Base-by-base conservation (phyloP, 2,797 vertebrate species). In the Limnodromus scolopaceus region DNA sequence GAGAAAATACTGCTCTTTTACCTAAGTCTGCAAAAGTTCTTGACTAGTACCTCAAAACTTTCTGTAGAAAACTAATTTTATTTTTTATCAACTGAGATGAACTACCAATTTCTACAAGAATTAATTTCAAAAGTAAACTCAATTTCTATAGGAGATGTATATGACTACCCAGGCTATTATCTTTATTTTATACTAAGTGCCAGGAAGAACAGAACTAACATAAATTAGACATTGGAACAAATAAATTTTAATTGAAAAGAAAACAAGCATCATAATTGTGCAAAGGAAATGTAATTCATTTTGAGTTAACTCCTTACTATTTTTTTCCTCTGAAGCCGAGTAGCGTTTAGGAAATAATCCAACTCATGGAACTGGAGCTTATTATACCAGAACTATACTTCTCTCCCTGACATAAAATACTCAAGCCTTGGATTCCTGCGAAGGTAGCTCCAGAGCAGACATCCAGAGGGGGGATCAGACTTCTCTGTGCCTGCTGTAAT, bases 321-420 rank as follows among this genome's bases (percentile, higher is more conserved):
- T 16, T 57, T 93, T 87, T 83, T 43, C 11, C 28, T 55, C n/a
- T 75, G 69, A 68, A 74, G 30, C 43, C 0, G 0, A 1, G 2
- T 24, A 80, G 46, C 5, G 3, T 70, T 80, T 66, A 64, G 78
- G 38, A 79, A 77, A 30, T 68, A 80, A 74, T 86, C 45, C 16
- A 63, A 2, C 0, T 48, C 12, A 9, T 0, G 8, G 9, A 66
- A 46, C 17, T 69, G 54, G 34, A 83, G 27, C 30, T 30, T 2
- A 3, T 13, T 30, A 32, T 65, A 27, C 24, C 32, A 65, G 57
- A 81, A 30, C 49, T 87, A 3, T 38, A 8, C 81, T 72, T 63
- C 30, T 84, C 9, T 87, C 34, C 30, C 66, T 84, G 34, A 39
- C 39, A 30, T 18, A 17, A 89, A 91, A 43, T 60, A 34, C 22